These are phyloP conservation scores for Tychaedon coryphoeus DNA, from an alignment of 2,113 vertebrate genomes.

Conservation along the genomic window DNA sequence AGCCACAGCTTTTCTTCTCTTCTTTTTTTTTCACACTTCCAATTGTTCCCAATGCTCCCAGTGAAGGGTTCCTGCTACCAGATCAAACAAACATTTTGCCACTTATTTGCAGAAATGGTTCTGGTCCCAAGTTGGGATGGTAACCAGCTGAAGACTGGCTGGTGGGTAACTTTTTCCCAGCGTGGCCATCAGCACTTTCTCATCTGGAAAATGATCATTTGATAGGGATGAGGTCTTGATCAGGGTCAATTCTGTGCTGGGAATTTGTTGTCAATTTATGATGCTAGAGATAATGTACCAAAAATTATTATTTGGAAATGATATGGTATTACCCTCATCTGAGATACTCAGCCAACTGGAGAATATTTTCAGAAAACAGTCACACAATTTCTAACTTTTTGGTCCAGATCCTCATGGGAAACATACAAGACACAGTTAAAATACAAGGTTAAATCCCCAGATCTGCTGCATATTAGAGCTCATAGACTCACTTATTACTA, in stretches of 20 bases:
- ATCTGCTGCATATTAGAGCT: not conserved
- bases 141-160: not conserved
- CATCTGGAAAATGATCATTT: not conserved
- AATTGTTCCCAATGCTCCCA: not conserved
- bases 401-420: not conserved
- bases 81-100: slow-evolving; percentile 61
- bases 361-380: not conserved
- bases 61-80: slow-evolving; percentile 11
- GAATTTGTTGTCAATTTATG: not conserved
- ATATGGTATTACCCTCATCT: not conserved
- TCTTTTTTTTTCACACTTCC: not conserved
- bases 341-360: rapidly evolving
- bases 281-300: not conserved
- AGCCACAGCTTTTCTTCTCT: slow-evolving; percentile 35
- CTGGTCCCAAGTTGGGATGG: not conserved
- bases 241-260: rapidly evolving
- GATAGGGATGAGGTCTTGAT: not conserved
- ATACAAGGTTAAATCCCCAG: not conserved
- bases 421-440: not conserved
- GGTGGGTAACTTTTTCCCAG: not conserved
- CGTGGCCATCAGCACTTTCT: not conserved
- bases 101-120: slow-evolving; percentile 10
- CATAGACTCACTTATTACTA: not conserved
- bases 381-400: not conserved
- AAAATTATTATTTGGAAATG: not conserved